Base-by-base conservation (phyloP, 1,140 invertebrate species). In the Globodera ellingtonae region DNA sequence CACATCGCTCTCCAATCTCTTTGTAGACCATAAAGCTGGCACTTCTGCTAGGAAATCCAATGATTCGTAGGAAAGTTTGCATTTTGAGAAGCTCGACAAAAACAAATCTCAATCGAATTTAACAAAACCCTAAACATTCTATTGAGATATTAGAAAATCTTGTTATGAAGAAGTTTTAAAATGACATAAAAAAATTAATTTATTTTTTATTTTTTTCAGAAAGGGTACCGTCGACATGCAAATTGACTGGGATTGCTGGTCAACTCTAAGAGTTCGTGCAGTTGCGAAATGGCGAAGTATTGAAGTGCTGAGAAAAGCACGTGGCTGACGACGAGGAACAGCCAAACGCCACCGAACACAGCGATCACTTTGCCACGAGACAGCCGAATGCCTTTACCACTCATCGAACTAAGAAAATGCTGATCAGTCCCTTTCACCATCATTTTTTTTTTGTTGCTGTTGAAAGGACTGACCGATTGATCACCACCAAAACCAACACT, bases 231-330 rank as follows among this genome's bases (percentile, higher is more conserved):
- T 13, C 80, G 78, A 71, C 67, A 70, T 47, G 46, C 67, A 47
- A 70, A 70, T 47, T 70, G 67, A 21, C 67, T 47, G 35, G 46
- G 67, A 18, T 65, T 81, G 18, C 79, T 48, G 24, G 46, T 50
- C 47, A 86, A 48, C 67, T 78, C 67, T 48, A 87, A 89, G 10
- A 87, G 75, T 44, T 81, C 48, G 74, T 89, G 86, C 65, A 88
- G 78, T 67, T 85, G 88, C 46, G 71, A 80, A 35, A 88, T 88
- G 1, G 88, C 87, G 48, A 74, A 84, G 74, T 84, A 89, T 78
- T 89, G 81, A 21, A 88, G 79, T 6, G 81, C 85, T 13, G 88
- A 89, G 62, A 88, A 88, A 52, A 79, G 76, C 13, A 89, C 77
- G 72, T 88, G 87, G 10, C 85, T 82, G 18, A 83, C 75, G 48